Evolutionary conservation across 2,113 vertebrate species (phyloP), one percentile per base, ranked within the genome.

Genomic region (Rhombomys opimus): DNA sequence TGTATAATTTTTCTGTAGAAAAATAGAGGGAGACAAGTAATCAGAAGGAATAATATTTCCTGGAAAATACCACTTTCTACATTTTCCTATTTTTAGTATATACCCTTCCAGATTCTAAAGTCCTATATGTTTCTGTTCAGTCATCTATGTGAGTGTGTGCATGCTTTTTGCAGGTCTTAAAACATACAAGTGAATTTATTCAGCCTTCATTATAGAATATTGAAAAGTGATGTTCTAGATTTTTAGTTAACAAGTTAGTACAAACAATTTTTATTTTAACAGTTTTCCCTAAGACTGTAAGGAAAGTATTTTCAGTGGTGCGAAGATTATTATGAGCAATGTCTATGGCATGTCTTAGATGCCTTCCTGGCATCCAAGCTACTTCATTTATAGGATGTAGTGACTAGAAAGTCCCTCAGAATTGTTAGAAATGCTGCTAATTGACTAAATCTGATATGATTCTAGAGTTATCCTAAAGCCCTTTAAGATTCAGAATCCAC

Each of bases 201-300:
- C 9, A 88, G 0, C 68, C 70, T 5, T 94, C 41, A 77, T 68
- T 59, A 30, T 78, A 30, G 35, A 94, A 46, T 84, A 57, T 89
- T 78, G 2, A 13, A 63, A 90, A 84, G 78, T 91, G 59, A 22
- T 73, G 27, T 68, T 91, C 61, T 87, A 41, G 18, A 30, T 50
- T 50, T 30, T 89, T 27, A 67, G 57, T 95, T 93, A 57, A 30
- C 38, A 96, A 17, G 30, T 91, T 91, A 77, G 91, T 59, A 65
- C 68, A 54, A 78, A 20, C 15, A 17, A 61, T 85, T 50, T 50
- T 87, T 78, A 76, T 89, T 92, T 54, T 80, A 95, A 77, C 50
- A 50, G 30, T 84, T 46, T 30, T 27, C 46, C 15, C n/a, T 13
- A 73, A 70, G 15, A 50, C 52, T 72, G 1, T 88, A 86, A 94